These are phyloP conservation scores for Nycticorax nycticorax DNA, from an alignment of 2,113 vertebrate genomes.

Conservation along the genomic window DNA sequence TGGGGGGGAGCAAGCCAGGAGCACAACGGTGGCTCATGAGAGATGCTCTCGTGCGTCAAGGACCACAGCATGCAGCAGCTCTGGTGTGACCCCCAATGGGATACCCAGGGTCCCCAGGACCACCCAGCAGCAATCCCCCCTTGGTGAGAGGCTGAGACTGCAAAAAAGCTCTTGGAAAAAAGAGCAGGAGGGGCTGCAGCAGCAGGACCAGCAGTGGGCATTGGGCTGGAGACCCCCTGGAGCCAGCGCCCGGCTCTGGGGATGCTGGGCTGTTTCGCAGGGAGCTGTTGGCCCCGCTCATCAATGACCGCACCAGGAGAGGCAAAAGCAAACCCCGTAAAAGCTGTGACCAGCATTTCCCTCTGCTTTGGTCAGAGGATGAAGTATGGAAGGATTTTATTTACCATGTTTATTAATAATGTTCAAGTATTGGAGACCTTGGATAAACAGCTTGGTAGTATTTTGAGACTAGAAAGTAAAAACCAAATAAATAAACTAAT, in stretches of 20 bases:
- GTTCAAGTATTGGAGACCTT: background rate
- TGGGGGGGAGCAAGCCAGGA: background rate
- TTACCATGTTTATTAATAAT: background rate
- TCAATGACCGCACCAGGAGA: background rate
- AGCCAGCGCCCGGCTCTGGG: background rate
- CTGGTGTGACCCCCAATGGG: rapidly evolving
- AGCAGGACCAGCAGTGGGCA: background rate
- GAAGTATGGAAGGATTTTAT: background rate
- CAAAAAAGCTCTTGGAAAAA: background rate
- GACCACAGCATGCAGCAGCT: background rate
- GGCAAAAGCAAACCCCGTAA: background rate
- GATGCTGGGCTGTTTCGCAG: background rate
- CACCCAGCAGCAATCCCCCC: background rate
- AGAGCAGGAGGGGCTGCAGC: background rate
- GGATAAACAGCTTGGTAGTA: background rate
- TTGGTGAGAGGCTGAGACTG: background rate
- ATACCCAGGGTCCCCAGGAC: background rate
- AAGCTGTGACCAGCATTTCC: background rate
- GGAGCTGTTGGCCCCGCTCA: background rate
- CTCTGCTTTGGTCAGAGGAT: background rate
- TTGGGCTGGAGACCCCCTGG: rapidly evolving
- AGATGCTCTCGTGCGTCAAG: background rate
- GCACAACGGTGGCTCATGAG: rapidly evolving
- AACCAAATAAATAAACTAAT: background rate
- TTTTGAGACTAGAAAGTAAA: constrained; percentile 43